A percentile compares a stretch with the other conserved stretches of the same genome.
These are phyloP conservation scores for Noturus placidus DNA, from an alignment of 2,113 vertebrate genomes.

Conservation along the genomic window DNA sequence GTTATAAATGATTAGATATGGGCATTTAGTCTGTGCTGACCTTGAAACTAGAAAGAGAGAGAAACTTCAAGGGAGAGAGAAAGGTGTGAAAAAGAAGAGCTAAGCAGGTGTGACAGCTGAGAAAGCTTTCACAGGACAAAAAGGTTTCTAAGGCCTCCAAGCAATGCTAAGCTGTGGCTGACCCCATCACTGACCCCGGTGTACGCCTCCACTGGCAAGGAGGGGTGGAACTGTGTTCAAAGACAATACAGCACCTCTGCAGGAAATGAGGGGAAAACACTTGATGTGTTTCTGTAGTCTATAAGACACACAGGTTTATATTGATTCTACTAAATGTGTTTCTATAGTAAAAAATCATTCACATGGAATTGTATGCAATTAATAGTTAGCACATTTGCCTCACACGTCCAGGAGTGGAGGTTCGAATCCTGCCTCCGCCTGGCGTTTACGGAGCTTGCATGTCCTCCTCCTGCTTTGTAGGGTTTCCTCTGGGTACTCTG, in stretches of 20 bases:
- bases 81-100: constrained; percentile 21
- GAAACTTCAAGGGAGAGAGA: background rate
- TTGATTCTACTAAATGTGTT: background rate
- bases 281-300: constrained; percentile 40
- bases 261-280: constrained; percentile 38
- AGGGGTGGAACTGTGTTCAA: constrained; percentile 23
- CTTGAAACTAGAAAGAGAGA: constrained; percentile 25
- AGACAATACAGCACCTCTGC: background rate
- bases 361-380: background rate
- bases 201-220: background rate
- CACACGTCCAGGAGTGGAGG: too few species aligned
- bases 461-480: too few species aligned
- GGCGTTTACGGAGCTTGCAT: too few species aligned
- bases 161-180: constrained; percentile 46
- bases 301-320: background rate
- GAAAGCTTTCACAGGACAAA: constrained; percentile 48
- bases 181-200: constrained; percentile 24
- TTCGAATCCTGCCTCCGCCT: too few species aligned
- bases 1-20: constrained; percentile 14
- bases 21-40: constrained; percentile 32
- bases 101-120: constrained; percentile 55
- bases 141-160: constrained; percentile 46
- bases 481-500: too few species aligned
- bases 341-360: background rate
- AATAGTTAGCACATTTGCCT: too few species aligned